Evolutionary conservation across 1,140 invertebrate species (phyloP), one percentile per base, ranked within the genome.

Genomic region (Panagrolaimus sp.): DNA sequence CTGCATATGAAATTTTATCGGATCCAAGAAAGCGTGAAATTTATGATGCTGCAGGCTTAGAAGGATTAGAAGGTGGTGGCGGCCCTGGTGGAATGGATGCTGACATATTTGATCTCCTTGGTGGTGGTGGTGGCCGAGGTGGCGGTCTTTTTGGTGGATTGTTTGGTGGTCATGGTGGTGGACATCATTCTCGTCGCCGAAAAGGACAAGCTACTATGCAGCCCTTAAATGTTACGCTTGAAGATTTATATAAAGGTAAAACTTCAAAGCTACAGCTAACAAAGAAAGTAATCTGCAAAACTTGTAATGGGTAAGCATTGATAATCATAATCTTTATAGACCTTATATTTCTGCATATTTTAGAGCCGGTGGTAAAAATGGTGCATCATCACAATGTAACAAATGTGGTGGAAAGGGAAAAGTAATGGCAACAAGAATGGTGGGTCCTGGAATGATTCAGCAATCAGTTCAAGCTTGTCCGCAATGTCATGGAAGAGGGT

Each of bases 1-100:
- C 89, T 83, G 91, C 91, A 6, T 91, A 93, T 83, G 91, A 93
- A 85, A 88, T 92, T 43, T 85, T 92, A 6, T 91, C 90, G 1
- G 86, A 88, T 77, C 80, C 82, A 0, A 69, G 81, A 32, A 86
- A 87, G 70, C 84, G 89, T 45, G 85, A 88, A 76, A 84, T 88
- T 45, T 92, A 92, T 83, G 90, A 92, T 83, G 87, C 87, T 74
- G 88, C 88, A 85, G 91, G 91, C 1, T 76, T 93, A 28, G 90
- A 91, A 84, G 91, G 89, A 7, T 82, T 92, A 68, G 89, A 91
- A 84, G 67, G 48, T 66, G 75, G 76, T 45, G 72, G 79, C 14
- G 75, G 72, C 58, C 10, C 12, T 38, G 44, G 32, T n/a, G 70
- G 70, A 17, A 52, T 14, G 69, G 69, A 15, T 15, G 67, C 46